Percentiles rank a stretch among this genome's conserved stretches.
Conservation (phyloP, 2,888 invertebrate genomes). For the Monochamus alternatus region DNA sequence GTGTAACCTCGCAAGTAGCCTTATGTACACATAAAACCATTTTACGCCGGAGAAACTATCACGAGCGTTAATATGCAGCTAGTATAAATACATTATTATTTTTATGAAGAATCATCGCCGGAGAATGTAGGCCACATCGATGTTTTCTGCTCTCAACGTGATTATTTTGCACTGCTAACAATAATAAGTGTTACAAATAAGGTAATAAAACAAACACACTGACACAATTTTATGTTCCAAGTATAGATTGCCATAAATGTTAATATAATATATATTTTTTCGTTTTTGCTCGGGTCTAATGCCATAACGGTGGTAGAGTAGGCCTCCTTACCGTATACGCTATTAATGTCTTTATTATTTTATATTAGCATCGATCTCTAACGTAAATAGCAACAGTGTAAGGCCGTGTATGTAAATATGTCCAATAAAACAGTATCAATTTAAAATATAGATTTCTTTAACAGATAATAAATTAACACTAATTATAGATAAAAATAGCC, state of each 20-base stretch:
- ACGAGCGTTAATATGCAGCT: conserved; percentile 9
- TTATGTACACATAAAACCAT: conserved; percentile 4
- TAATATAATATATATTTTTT: conserved; percentile 35
- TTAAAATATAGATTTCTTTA: background rate
- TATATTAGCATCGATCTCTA: background rate
- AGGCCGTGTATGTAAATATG: conserved; percentile 6
- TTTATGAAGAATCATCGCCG: conserved; percentile 24
- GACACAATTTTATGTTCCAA: conserved; percentile 42
- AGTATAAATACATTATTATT: conserved; percentile 22
- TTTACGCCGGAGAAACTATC: conserved; percentile 12
- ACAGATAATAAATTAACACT: background rate
- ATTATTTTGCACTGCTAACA: conserved; percentile 44
- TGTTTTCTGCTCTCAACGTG: conserved; percentile 38
- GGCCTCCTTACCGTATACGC: conserved; percentile 37
- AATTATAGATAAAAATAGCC: background rate
- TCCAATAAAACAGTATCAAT: background rate
- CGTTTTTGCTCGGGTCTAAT: conserved; percentile 16
- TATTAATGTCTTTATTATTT: conserved; percentile 36
- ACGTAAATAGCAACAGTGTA: conserved; percentile 16
- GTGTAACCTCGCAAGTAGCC: conserved; percentile 10
- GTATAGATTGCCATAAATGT: conserved; percentile 33
- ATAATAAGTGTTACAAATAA: conserved; percentile 45
- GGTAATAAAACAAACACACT: conserved; percentile 46
- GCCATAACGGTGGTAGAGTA: conserved; percentile 25
- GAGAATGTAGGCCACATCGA: conserved; percentile 31